These are phyloP conservation scores for Dryocosmus kuriphilus DNA, from an alignment of 2,888 invertebrate genomes.

Conservation along the genomic window DNA sequence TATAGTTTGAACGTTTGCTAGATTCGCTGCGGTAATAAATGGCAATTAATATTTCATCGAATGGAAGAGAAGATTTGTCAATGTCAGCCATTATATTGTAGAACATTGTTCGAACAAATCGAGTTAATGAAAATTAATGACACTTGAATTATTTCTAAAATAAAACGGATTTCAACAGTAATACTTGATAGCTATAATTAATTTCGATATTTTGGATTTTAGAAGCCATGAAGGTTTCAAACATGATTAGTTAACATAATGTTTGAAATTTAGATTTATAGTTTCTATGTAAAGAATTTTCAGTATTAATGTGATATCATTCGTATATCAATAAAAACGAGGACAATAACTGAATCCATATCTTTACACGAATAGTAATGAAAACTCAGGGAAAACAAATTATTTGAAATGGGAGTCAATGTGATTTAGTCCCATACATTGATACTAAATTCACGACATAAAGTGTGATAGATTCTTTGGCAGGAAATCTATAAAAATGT, in stretches of 20 bases:
- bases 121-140: neutral
- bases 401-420: neutral
- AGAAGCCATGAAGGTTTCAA: no score
- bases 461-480: neutral
- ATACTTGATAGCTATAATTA: no score
- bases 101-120: neutral
- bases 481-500: neutral
- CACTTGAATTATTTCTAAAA: neutral
- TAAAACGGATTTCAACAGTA: neutral
- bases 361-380: neutral
- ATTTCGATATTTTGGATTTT: no score
- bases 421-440: neutral
- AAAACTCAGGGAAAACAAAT: neutral
- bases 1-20: neutral
- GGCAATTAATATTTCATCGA: slow-evolving; percentile 20
- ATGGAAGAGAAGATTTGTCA: slow-evolving; percentile 16
- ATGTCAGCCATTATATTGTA: neutral
- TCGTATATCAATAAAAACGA: no score
- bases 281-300: no score
- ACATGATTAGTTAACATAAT: no score
- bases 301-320: no score
- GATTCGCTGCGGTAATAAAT: neutral
- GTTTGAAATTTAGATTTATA: no score
- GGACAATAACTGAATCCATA: neutral
- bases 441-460: neutral